These are phyloP conservation scores for Ciconia nigra DNA, from an alignment of 2,797 vertebrate species.

Conservation along the genomic window DNA sequence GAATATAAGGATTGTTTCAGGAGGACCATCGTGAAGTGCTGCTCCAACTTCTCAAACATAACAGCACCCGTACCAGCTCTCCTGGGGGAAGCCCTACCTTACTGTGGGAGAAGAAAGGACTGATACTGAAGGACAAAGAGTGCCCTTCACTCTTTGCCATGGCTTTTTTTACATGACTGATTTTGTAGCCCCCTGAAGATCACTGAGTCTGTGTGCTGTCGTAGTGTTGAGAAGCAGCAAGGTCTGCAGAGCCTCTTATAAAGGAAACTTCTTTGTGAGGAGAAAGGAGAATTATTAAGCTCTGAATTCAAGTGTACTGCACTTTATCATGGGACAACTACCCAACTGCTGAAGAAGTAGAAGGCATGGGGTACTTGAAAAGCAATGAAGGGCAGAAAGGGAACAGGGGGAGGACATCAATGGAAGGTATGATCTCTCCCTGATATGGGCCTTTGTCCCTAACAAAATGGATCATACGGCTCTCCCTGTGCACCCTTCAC, in stretches of 20 bases:
- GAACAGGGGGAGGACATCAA: not conserved
- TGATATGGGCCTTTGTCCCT: not conserved
- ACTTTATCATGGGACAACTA: not conserved
- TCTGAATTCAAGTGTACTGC: not conserved
- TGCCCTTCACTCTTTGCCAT: not conserved
- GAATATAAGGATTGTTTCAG: not conserved
- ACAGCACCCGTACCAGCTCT: not conserved
- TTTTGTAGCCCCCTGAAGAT: not conserved
- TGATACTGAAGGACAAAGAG: not conserved
- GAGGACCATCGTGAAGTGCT: not conserved
- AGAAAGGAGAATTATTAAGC: not conserved
- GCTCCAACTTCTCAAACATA: not conserved
- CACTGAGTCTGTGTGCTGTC: not conserved
- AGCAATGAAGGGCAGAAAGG: not conserved
- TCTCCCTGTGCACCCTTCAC: not conserved
- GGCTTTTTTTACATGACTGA: not conserved
- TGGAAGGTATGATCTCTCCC: not conserved
- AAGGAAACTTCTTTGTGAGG: not conserved
- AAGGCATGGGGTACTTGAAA: not conserved
- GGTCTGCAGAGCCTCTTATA: not conserved
- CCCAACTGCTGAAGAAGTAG: not conserved
- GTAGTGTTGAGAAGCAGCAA: not conserved
- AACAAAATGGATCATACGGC: not conserved
- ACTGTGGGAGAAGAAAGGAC: not conserved
- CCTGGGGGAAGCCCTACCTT: not conserved